phyloP scores from a whole-genome alignment of 2,113 vertebrate species.

The Ranitomeya imitator region DNA sequence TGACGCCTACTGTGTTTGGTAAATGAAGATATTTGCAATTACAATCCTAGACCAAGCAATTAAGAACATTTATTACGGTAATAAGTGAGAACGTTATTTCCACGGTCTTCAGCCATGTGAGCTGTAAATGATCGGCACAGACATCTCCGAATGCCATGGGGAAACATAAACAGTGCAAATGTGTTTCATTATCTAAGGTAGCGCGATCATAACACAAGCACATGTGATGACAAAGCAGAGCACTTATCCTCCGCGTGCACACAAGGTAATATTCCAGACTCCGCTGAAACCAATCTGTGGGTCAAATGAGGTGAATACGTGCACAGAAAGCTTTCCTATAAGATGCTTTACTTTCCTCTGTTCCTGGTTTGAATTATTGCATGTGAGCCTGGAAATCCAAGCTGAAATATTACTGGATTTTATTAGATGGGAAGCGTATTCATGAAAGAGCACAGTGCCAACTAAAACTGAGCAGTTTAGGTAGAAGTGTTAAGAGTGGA shows the following conservation, averaged over 20 bases:
- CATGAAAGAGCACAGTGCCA: slow-evolving; percentile 48
- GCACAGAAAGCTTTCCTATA: slow-evolving; percentile 41
- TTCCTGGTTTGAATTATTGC: slow-evolving; percentile 54
- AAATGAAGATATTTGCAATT: background rate
- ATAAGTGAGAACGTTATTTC: background rate
- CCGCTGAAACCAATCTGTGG: slow-evolving; percentile 37
- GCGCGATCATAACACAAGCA: slow-evolving; percentile 26
- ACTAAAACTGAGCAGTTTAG: slow-evolving; percentile 38
- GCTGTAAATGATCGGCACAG: background rate
- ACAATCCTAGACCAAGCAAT: background rate
- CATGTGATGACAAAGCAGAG: slow-evolving; percentile 43
- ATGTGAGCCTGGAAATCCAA: slow-evolving; percentile 41
- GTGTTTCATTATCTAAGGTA: slow-evolving; percentile 23
- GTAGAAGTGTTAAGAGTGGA: slow-evolving; percentile 8
- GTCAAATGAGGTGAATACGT: slow-evolving; percentile 49
- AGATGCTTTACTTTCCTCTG: slow-evolving; percentile 36
- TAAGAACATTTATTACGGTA: background rate
- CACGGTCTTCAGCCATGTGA: background rate
- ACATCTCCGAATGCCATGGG: slow-evolving; percentile 31
- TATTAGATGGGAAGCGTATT: slow-evolving; percentile 53
- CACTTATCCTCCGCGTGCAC: slow-evolving; percentile 10
- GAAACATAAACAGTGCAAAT: background rate
- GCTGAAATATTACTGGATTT: slow-evolving; percentile 47
- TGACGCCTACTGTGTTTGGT: background rate
- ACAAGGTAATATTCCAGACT: slow-evolving; percentile 35